phyloP scores from a whole-genome alignment of 2,797 vertebrate genomes.

The Todus mexicanus region DNA sequence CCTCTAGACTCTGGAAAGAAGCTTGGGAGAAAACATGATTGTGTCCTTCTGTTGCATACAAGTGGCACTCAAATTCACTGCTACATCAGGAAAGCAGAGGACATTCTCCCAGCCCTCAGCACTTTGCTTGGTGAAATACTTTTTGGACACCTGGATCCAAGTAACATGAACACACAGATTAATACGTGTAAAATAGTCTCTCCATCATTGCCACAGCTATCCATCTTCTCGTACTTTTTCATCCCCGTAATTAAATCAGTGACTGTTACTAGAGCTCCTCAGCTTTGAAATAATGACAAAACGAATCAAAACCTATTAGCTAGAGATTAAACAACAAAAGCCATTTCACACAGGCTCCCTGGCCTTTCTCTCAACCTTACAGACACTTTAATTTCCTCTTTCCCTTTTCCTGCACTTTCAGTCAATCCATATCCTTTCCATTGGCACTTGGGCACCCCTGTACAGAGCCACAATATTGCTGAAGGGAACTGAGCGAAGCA shows the following conservation, averaged over 20 bases:
- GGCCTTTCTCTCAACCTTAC: background rate
- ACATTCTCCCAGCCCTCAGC: background rate
- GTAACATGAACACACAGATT: background rate
- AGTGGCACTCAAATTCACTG: background rate
- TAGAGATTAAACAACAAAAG: background rate
- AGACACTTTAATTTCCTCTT: slow-evolving; percentile 22
- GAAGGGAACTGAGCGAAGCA: background rate
- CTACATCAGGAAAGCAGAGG: background rate
- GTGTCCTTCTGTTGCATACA: background rate
- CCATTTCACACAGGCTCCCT: background rate
- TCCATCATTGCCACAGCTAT: background rate
- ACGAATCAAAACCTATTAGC: background rate
- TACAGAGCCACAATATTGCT: background rate
- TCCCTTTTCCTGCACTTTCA: background rate
- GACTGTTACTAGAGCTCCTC: background rate
- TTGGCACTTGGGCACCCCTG: background rate
- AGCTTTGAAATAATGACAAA: background rate
- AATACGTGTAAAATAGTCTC: background rate
- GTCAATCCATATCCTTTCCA: background rate
- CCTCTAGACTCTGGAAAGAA: background rate
- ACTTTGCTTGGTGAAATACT: background rate
- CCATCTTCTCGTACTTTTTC: background rate
- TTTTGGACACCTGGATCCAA: background rate
- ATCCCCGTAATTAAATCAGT: background rate
- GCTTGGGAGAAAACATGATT: background rate